Evolutionary conservation across 2,113 vertebrate species (phyloP).

Genomic region (Phalacrocorax brasilianus): DNA sequence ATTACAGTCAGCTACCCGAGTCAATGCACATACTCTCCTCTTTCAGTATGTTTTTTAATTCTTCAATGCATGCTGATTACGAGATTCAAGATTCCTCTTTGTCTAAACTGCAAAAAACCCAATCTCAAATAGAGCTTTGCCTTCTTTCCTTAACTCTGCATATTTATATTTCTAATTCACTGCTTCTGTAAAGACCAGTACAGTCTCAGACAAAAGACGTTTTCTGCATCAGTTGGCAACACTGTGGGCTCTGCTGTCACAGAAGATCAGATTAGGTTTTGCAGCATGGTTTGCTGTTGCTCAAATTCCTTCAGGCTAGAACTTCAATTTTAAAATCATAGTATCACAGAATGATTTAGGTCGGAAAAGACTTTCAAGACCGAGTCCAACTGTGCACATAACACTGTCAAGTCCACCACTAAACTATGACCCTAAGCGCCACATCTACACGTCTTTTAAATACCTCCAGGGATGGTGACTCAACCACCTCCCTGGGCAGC

Average conservation of each 20-base stretch:
- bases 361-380: background rate
- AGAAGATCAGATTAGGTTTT: background rate
- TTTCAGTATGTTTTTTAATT: background rate
- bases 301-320: background rate
- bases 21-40: background rate
- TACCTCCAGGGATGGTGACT: background rate
- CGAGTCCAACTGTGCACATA: background rate
- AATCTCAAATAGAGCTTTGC: background rate
- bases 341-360: background rate
- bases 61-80: background rate
- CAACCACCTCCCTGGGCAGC: background rate
- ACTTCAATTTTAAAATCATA: background rate
- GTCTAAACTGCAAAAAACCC: background rate
- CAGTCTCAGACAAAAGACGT: background rate
- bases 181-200: background rate
- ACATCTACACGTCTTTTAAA: background rate
- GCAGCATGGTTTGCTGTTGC: background rate
- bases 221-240: background rate
- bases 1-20: background rate
- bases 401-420: background rate
- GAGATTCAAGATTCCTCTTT: background rate
- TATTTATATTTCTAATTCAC: background rate
- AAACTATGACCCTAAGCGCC: background rate
- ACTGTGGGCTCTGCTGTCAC: background rate
- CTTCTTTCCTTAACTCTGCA: background rate